These are phyloP conservation scores for Margarornis squamiger DNA, from an alignment of 2,797 vertebrate species.

Conservation along the genomic window DNA sequence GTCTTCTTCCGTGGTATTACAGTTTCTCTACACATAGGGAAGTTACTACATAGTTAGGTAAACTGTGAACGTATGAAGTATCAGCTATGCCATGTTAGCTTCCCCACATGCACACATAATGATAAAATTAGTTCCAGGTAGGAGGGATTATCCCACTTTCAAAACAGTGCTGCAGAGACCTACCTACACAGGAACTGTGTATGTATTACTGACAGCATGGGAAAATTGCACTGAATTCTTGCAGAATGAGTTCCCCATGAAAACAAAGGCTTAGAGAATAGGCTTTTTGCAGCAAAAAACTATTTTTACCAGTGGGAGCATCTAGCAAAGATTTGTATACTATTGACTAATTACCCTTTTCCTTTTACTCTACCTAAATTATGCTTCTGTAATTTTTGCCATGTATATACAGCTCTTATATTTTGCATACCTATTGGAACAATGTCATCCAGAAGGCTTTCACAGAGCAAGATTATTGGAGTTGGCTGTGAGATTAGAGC, in stretches of 20 bases:
- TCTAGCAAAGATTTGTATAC: neutral
- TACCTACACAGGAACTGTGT: neutral
- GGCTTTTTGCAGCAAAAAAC: neutral
- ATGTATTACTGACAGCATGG: neutral
- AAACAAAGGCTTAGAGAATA: neutral
- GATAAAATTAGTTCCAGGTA: neutral
- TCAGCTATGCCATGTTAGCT: neutral
- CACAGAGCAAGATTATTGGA: slow-evolving; percentile 81
- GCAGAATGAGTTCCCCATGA: neutral
- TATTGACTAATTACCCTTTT: neutral
- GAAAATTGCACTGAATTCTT: neutral
- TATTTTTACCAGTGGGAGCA: neutral
- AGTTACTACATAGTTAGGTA: neutral
- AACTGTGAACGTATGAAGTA: neutral
- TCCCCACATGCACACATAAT: neutral
- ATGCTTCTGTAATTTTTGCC: neutral
- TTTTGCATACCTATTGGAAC: slow-evolving; percentile 13
- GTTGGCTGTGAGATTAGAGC: slow-evolving; percentile 83
- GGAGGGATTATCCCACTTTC: neutral
- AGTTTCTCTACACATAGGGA: neutral
- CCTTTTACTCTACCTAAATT: neutral
- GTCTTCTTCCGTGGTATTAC: neutral
- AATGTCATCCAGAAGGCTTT: slow-evolving; percentile 83
- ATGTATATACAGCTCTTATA: neutral
- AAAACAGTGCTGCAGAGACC: neutral